Evolutionary conservation across 2,113 vertebrate genomes (phyloP).

Genomic region (Nothobranchius furzeri): DNA sequence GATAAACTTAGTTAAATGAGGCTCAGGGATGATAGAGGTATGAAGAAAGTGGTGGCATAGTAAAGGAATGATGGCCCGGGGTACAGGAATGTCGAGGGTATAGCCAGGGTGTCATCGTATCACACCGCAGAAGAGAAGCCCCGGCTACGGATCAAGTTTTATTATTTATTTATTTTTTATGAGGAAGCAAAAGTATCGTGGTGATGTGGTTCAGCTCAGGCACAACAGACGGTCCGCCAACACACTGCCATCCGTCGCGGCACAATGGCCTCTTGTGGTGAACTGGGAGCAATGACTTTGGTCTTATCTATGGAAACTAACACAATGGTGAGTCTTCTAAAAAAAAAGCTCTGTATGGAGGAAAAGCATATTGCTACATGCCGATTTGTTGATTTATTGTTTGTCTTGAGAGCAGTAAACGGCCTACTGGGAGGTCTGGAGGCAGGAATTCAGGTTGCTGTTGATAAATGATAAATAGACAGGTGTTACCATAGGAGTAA

Average conservation of each 20-base stretch:
- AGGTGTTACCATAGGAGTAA: too few relatives aligned
- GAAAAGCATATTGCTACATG: not conserved
- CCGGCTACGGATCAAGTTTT: slow-evolving; percentile 56
- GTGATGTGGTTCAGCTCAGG: slow-evolving; percentile 19
- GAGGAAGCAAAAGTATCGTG: slow-evolving; percentile 27
- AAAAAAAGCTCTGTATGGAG: slow-evolving; percentile 7
- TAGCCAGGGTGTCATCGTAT: slow-evolving; percentile 43
- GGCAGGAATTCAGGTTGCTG: slow-evolving; percentile 40
- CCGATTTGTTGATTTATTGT: slow-evolving; percentile 48
- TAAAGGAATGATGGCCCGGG: slow-evolving; percentile 6
- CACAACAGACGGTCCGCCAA: slow-evolving; percentile 18
- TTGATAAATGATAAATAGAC: not conserved
- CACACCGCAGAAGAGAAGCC: slow-evolving; percentile 36
- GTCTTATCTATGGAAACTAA: slow-evolving; percentile 2
- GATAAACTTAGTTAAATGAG: not conserved
- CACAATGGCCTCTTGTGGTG: slow-evolving; percentile 66
- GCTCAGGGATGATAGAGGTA: slow-evolving; percentile 8
- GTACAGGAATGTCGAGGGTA: slow-evolving; percentile 34
- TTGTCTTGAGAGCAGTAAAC: slow-evolving; percentile 65
- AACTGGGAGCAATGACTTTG: slow-evolving; percentile 18
- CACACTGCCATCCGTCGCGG: slow-evolving; percentile 15
- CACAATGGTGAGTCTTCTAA: not conserved
- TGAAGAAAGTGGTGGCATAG: slow-evolving; percentile 27
- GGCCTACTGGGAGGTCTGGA: slow-evolving; percentile 5
- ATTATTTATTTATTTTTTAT: slow-evolving; percentile 57